phyloP scores from a whole-genome alignment of 2,113 vertebrate genomes.

The Chionodraco myersi region DNA sequence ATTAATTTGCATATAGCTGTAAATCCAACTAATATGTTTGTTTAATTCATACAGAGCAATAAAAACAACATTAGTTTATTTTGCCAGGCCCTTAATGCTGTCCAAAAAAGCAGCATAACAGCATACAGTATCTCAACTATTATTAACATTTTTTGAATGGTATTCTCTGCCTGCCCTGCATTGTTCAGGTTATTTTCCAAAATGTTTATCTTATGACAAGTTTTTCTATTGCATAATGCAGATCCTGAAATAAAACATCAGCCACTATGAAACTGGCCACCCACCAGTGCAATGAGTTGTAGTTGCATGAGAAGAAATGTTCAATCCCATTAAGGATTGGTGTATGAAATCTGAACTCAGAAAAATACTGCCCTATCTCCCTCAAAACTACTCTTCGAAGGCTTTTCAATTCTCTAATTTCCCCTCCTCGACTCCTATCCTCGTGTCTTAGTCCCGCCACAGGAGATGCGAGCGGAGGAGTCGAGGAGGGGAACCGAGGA shows the following conservation, averaged over 20 bases:
- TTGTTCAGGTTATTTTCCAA: background rate
- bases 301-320: constrained; percentile 10
- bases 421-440: no score
- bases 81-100: background rate
- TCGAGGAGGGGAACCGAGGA: no score
- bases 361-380: constrained; percentile 28
- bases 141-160: background rate
- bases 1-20: background rate
- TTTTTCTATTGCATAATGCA: background rate
- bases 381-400: constrained; percentile 19
- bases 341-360: constrained; percentile 39
- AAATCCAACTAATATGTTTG: background rate
- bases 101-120: background rate
- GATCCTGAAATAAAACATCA: background rate
- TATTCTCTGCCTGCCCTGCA: background rate
- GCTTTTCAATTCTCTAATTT: no score
- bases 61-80: no score
- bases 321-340: constrained; percentile 21
- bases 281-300: background rate
- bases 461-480: no score
- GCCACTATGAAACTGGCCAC: background rate
- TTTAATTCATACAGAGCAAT: background rate
- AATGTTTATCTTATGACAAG: background rate
- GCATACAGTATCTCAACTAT: background rate
- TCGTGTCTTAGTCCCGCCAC: no score